These are phyloP conservation scores for Siniperca chuatsi DNA, from an alignment of 2,113 vertebrate genomes.

Conservation along the genomic window DNA sequence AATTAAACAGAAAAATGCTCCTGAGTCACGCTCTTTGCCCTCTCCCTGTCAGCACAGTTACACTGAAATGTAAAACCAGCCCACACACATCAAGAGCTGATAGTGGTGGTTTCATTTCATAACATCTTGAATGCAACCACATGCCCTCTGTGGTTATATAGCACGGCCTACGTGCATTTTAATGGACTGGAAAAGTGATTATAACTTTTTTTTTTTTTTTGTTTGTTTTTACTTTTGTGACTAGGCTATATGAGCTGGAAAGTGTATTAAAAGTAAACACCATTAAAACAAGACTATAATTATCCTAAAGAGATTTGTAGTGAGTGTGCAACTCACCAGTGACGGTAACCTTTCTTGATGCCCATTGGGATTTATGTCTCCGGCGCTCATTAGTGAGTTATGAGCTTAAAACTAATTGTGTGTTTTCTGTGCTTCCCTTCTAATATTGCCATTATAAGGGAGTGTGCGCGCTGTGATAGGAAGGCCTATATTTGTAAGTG, in stretches of 20 bases:
- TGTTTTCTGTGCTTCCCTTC: neutral
- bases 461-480: neutral
- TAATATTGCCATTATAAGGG: neutral
- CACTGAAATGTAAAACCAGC: constrained; percentile 10
- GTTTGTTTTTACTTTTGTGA: neutral
- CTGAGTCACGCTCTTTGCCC: constrained; percentile 43
- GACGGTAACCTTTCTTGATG: neutral
- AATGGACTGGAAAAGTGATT: neutral
- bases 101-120: neutral
- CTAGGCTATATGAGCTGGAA: neutral
- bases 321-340: neutral
- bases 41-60: neutral
- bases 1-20: neutral
- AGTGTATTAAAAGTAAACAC: constrained; percentile 27
- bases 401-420: neutral
- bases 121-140: neutral
- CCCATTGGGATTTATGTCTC: neutral
- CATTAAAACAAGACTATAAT: neutral
- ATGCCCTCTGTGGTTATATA: neutral
- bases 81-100: constrained; percentile 1
- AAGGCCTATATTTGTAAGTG: constrained; percentile 12
- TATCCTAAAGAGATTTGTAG: neutral
- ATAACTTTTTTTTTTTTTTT: neutral
- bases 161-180: neutral
- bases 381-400: constrained; percentile 11